Evolutionary conservation across 2,888 invertebrate genomes (phyloP), one percentile per base, ranked within the genome.

Genomic region (Ichneumoninae sp.): DNA sequence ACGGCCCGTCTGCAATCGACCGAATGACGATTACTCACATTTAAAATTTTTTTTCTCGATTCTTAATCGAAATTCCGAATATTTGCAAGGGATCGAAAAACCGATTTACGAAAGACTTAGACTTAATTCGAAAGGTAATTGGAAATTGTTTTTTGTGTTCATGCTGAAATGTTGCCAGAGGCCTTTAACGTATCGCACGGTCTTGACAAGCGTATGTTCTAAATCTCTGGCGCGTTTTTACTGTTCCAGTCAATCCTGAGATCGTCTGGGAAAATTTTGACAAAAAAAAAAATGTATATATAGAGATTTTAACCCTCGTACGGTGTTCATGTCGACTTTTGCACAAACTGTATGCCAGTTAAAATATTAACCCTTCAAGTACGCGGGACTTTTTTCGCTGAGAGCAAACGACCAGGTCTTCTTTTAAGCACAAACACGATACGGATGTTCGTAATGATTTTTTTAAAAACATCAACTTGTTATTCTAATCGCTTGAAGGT

Each of bases 1-100:
- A 78, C 98, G 95, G 6, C 98, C 97, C 89, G 98, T 98, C 97
- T 98, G 94, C 36, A 94, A 94, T 82, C 87, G 85, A 87, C 54
- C 77, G 74, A 75, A 66, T 62, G 30, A 84, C 44, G 82, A 84
- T 72, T 54, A 74, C 47, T 76, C 72, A 78, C 36, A 69, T 75
- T 65, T 3, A 54, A 26, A 19, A 19, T 19, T 19, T 19, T 19
- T 19, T 19, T 19, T 8, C 1, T 19, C 22, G 36, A 71, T 54
- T n/a, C 1, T 70, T 69, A 8, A 62, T 68, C 10, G 60, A 77
- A 62, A 83, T 83, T 60, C 66, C 72, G 87, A 75, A 82, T 40
- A 76, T 65, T 80, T 54, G 22, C 57, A 13, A 78, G 7, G 10
- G 1, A 8, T 10, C 36, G 6, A 65, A 19, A 40, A 19, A 40